These are phyloP conservation scores for Lampris megalopsis DNA, from an alignment of 2,113 vertebrate genomes.

Conservation along the genomic window DNA sequence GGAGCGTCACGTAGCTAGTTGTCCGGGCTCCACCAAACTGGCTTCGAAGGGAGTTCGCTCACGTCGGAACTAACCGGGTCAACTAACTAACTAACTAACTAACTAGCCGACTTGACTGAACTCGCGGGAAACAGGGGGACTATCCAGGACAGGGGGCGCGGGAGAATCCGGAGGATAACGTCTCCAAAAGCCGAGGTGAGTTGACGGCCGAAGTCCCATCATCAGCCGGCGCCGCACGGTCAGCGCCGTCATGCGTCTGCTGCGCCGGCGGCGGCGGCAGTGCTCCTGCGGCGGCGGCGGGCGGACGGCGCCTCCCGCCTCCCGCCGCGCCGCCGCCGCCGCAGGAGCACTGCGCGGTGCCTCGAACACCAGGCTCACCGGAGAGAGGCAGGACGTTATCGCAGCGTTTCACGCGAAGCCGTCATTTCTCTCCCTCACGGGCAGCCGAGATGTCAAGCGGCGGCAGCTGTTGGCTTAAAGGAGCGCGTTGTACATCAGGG, in stretches of 20 bases:
- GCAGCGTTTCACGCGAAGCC: too few relatives aligned
- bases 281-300: too few relatives aligned
- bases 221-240: too few relatives aligned
- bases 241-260: too few relatives aligned
- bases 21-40: slow-evolving; percentile 56
- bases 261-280: too few relatives aligned
- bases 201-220: not conserved
- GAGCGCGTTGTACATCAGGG: slow-evolving; percentile 20
- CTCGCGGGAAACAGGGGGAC: slow-evolving; percentile 7
- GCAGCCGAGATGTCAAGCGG: slow-evolving; percentile 26
- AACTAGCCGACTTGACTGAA: too few relatives aligned
- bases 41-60: slow-evolving; percentile 35
- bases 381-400: too few relatives aligned
- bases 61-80: slow-evolving; percentile 13
- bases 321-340: too few relatives aligned
- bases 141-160: slow-evolving; percentile 58
- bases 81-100: not conserved
- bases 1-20: slow-evolving; percentile 59
- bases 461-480: slow-evolving; percentile 49
- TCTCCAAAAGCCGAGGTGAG: slow-evolving; percentile 78
- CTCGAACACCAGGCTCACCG: too few relatives aligned
- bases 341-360: too few relatives aligned
- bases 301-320: too few relatives aligned
- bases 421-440: not conserved
- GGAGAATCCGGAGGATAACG: slow-evolving; percentile 29